These are phyloP conservation scores for Drosophila aff. DNA, from an alignment of 1,140 invertebrate genomes.

Conservation along the genomic window DNA sequence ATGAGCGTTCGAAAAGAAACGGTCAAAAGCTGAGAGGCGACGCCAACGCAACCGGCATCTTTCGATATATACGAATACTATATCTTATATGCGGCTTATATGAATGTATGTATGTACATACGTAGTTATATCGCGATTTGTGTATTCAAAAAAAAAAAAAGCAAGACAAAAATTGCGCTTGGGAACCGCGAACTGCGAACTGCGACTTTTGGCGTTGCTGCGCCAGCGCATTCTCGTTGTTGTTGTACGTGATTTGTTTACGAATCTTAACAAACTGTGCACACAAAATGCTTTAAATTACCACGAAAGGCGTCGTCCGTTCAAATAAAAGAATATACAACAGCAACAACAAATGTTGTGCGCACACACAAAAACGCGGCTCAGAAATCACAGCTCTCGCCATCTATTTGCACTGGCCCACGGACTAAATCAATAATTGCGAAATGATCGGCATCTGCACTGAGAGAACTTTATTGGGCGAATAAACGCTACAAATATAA, in stretches of 20 bases:
- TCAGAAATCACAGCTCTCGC: conserved; percentile 53
- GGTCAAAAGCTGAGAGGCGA: conserved; percentile 46
- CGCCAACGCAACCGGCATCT: conserved; percentile 55
- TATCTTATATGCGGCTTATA: conserved; percentile 10
- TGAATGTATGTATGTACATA: conserved; percentile 1
- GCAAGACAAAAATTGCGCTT: conserved; percentile 31
- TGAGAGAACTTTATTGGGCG: not conserved
- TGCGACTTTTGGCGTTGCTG: conserved; percentile 22
- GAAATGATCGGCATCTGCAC: conserved; percentile 29
- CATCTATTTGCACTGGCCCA: conserved; percentile 41
- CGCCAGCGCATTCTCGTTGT: conserved; percentile 51
- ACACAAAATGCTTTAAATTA: conserved; percentile 76
- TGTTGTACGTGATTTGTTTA: conserved; percentile 80
- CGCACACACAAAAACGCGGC: conserved; percentile 38
- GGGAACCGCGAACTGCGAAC: conserved; percentile 13
- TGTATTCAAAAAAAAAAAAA: conserved; percentile 31
- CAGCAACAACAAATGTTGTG: conserved; percentile 1
- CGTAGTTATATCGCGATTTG: not conserved
- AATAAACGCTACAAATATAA: not conserved
- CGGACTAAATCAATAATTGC: conserved; percentile 40
- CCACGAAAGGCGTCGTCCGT: conserved; percentile 68
- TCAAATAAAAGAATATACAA: conserved; percentile 48
- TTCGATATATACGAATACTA: conserved; percentile 16
- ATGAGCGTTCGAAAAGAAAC: conserved; percentile 55
- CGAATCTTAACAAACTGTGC: conserved; percentile 76